phyloP scores from a whole-genome alignment of 2,888 invertebrate species.

The Drosophila birchii region DNA sequence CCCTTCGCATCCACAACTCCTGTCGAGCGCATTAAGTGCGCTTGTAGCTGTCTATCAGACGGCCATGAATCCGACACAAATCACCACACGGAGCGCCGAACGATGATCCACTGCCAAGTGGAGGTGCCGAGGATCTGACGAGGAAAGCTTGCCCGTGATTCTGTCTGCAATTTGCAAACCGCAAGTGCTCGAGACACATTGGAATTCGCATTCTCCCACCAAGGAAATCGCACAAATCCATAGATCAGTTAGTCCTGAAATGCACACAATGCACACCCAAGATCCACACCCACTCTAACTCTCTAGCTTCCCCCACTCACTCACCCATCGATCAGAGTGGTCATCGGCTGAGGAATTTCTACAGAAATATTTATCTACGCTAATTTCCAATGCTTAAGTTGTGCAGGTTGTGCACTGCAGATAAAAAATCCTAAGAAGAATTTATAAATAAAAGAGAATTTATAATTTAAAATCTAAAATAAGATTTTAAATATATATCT shows the following conservation, averaged over 20 bases:
- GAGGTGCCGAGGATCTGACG: conserved; percentile 37
- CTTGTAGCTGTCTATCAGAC: conserved; percentile 61
- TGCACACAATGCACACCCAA: conserved; percentile 28
- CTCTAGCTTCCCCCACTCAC: no score
- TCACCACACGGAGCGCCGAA: conserved; percentile 29
- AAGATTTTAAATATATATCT: no score
- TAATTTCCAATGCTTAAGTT: conserved; percentile 79
- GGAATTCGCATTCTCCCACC: conserved; percentile 52
- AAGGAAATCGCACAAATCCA: conserved; percentile 5
- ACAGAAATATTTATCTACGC: conserved; percentile 78
- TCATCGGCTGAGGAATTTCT: conserved; percentile 70
- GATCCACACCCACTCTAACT: conserved; percentile 9
- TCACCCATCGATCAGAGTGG: conserved; percentile 63
- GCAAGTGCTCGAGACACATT: conserved; percentile 52
- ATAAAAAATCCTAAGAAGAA: neutral
- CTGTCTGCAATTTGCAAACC: conserved; percentile 58
- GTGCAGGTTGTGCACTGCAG: conserved; percentile 23
- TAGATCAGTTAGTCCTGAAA: conserved; percentile 17
- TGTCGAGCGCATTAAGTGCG: conserved; percentile 63
- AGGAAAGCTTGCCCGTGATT: conserved; percentile 48
- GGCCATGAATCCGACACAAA: conserved; percentile 39
- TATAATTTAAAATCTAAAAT: neutral
- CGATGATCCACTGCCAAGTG: conserved; percentile 35
- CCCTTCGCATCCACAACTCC: conserved; percentile 40
- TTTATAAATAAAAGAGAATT: neutral